Evolutionary conservation across 92 coral and sea anemone genomes (phyloP).

Genomic region (Blastomussa wellsi): DNA sequence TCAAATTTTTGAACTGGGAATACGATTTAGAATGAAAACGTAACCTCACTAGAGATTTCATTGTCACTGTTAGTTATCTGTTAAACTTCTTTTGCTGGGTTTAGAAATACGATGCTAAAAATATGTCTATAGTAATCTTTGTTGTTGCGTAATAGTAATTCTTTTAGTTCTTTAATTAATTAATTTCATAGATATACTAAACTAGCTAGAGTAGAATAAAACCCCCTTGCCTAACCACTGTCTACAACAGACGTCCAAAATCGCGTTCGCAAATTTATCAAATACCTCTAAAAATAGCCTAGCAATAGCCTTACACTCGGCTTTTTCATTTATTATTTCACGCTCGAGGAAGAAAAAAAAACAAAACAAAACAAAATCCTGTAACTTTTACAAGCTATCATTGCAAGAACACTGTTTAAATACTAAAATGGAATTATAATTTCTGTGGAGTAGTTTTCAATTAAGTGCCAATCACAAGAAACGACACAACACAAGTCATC

Average conservation of each 20-base stretch:
- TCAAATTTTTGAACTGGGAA: not conserved
- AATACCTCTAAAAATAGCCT: not conserved
- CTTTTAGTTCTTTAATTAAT: no score
- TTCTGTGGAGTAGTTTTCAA: not conserved
- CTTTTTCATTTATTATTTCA: not conserved
- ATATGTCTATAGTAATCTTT: no score
- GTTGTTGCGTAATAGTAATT: not conserved
- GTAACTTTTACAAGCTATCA: not conserved
- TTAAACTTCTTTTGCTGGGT: not conserved
- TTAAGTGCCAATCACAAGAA: not conserved
- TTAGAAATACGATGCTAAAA: no score
- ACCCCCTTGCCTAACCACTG: not conserved
- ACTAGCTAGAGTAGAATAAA: not conserved
- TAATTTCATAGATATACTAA: not conserved
- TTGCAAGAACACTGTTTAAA: not conserved
- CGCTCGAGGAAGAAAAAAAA: not conserved
- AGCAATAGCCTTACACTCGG: not conserved
- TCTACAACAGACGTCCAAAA: not conserved
- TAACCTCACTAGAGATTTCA: not conserved
- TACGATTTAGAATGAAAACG: not conserved
- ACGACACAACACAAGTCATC: not conserved
- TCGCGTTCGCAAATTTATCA: not conserved
- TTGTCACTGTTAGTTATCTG: not conserved
- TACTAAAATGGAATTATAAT: not conserved
- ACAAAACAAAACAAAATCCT: not conserved